phyloP scores from a whole-genome alignment of 2,888 invertebrate genomes.

The Ormyrus nitidulus region DNA sequence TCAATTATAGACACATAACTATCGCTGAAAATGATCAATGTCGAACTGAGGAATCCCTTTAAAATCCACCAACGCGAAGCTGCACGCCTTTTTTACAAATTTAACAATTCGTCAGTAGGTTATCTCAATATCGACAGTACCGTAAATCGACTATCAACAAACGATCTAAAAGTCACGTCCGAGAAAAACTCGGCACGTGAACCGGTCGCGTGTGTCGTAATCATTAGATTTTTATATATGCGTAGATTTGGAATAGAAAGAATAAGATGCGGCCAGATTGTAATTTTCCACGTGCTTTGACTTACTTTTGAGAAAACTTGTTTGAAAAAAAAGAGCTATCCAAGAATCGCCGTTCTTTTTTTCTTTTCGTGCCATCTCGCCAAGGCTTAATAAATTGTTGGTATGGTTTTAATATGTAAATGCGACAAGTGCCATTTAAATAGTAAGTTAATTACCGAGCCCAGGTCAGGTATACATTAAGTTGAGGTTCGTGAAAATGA shows the following conservation, averaged over 20 bases:
- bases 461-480: too few relatives aligned
- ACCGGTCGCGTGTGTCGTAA: neutral
- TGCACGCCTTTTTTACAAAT: too few relatives aligned
- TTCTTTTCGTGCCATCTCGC: neutral
- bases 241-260: neutral
- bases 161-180: neutral
- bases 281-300: neutral
- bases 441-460: too few relatives aligned
- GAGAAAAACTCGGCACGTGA: constrained; percentile 13
- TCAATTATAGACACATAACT: too few relatives aligned
- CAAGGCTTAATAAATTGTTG: neutral
- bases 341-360: neutral
- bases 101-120: too few relatives aligned
- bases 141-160: too few relatives aligned
- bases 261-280: neutral
- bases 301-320: constrained; percentile 1
- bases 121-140: too few relatives aligned
- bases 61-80: too few relatives aligned
- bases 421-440: too few relatives aligned
- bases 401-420: neutral
- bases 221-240: neutral
- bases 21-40: too few relatives aligned
- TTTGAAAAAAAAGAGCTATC: neutral
- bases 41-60: too few relatives aligned
- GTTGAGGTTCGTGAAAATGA: too few relatives aligned